Evolutionary conservation across 2,888 invertebrate genomes (phyloP), one percentile per base, ranked within the genome.

Genomic region (Ormyrus thymus): DNA sequence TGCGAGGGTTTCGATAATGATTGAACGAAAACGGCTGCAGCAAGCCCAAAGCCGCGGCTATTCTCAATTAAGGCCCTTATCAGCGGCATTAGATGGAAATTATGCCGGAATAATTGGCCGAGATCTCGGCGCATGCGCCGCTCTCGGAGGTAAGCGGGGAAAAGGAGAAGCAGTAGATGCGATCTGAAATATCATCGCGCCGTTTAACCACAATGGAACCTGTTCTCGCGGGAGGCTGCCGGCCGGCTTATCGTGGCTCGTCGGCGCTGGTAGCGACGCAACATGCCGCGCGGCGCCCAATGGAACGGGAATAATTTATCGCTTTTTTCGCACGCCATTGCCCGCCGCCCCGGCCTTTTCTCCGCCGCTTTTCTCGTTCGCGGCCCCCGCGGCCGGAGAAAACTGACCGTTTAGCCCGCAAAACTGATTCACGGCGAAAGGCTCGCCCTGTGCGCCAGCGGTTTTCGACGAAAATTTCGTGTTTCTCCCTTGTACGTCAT

Each of bases 161-260:
- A 55, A 68, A 50, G 45, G 45, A 9, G 46, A 11, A 43, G 11
- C 50, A 11, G 66, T 48, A 46, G 76, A 72, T 65, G 75, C 66
- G 62, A 79, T 76, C 76, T 76, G 76, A 76, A 79, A 79, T 76
- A 79, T 79, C 79, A 79, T 79, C 75, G 76, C 76, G 59, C 53
- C 66, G 79, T 70, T 71, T 59, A 69, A 78, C 74, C 78, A 74
- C 69, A 74, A 78, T 78, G 51, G 70, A 78, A 78, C 78, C 78
- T 74, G 78, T 78, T 78, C 73, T 65, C 65, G 68, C n/a, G 62
- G 48, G 13, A 0, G 48, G 15, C 50, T 56, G 48, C 56, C 56
- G 51, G 10, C 45, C 13, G n/a, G 62, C 62, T 4, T 45, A 6
- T 45, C 13, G 56, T 29, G 50, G 8, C 51, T 53, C 13, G 50